Conservation (phyloP, 2,797 vertebrate species). For the Microhierax caerulescens region DNA sequence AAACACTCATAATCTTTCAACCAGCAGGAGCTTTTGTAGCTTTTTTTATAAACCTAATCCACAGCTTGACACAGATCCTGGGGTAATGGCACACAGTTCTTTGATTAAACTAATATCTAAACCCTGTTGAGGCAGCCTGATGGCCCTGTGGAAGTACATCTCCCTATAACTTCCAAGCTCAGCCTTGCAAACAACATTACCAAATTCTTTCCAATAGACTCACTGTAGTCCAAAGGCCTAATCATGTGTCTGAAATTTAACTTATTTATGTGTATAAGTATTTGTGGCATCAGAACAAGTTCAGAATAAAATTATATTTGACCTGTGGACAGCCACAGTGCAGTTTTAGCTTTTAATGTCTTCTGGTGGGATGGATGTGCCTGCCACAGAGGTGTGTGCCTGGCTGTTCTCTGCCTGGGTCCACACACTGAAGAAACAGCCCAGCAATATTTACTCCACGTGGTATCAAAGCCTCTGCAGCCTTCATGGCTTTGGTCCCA, state of each 20-base stretch:
- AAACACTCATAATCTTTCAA: slow-evolving; percentile 75
- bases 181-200: neutral
- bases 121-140: slow-evolving; percentile 13
- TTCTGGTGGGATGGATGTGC: neutral
- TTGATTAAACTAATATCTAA: slow-evolving; percentile 75
- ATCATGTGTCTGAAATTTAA: neutral
- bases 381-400: neutral
- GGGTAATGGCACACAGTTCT: slow-evolving; percentile 70
- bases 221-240: neutral
- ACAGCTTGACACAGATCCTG: slow-evolving; percentile 74
- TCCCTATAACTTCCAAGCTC: neutral
- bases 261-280: neutral
- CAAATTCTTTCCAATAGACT: neutral
- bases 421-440: neutral
- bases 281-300: neutral
- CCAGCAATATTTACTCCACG: accelerated
- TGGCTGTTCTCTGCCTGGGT: neutral
- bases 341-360: neutral
- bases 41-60: slow-evolving; percentile 72
- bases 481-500: neutral
- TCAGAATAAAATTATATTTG: neutral
- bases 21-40: slow-evolving; percentile 68
- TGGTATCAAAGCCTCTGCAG: neutral
- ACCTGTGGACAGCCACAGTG: neutral
- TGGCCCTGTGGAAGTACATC: neutral